Conservation (phyloP, 1,140 invertebrate species). For the Zophobas atratus region DNA sequence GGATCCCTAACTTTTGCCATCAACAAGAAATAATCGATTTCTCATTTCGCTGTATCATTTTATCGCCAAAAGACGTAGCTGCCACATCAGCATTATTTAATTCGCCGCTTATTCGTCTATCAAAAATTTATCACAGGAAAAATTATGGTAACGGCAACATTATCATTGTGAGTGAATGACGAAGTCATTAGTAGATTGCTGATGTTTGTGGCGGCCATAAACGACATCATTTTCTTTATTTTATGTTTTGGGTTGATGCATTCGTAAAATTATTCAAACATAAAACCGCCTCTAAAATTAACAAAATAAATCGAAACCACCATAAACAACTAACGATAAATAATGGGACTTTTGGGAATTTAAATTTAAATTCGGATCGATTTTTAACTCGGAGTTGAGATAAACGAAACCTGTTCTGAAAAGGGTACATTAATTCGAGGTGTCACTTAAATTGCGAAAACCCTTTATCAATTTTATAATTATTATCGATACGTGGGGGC, state of each 20-base stretch:
- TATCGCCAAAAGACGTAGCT: neutral
- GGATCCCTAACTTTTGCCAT: neutral
- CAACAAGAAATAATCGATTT: neutral
- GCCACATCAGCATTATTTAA: neutral
- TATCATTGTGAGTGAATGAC: neutral
- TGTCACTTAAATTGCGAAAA: slow-evolving; percentile 1
- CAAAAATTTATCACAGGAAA: neutral
- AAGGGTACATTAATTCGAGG: neutral
- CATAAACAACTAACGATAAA: neutral
- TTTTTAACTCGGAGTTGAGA: neutral
- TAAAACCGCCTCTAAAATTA: neutral
- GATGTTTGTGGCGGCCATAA: neutral
- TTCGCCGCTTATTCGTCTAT: neutral
- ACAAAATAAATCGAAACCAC: neutral
- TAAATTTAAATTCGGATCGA: neutral
- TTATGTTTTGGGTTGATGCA: neutral
- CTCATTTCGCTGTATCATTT: neutral
- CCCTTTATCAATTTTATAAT: slow-evolving; percentile 3
- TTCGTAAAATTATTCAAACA: too few species aligned
- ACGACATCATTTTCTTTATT: neutral
- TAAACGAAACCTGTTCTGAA: neutral
- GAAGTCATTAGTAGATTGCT: neutral
- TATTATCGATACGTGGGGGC: neutral
- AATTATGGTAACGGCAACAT: neutral
- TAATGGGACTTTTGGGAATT: neutral